phyloP scores from a whole-genome alignment of 37 sponge, comb jelly and placozoan species.

The Oscarella lobularis region DNA sequence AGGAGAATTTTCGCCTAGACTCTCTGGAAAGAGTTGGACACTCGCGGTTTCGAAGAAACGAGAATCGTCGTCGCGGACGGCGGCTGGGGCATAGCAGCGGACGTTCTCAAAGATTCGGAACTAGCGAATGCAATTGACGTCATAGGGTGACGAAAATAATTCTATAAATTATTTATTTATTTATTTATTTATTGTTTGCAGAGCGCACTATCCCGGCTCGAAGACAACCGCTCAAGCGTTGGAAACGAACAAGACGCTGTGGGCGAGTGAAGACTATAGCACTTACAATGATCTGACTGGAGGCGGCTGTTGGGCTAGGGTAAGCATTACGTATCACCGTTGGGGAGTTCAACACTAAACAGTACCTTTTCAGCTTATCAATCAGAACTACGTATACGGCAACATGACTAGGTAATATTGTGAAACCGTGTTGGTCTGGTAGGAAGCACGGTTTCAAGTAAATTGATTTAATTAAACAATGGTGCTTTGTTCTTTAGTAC shows the following conservation, averaged over 20 bases:
- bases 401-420: neutral
- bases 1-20: too few relatives aligned
- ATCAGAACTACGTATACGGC: neutral
- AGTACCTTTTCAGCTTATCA: neutral
- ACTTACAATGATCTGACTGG: constrained; percentile 60
- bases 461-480: too few relatives aligned
- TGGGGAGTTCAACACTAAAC: too few relatives aligned
- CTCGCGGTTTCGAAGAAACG: constrained; percentile 13
- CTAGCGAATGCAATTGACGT: constrained; percentile 43
- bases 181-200: too few relatives aligned
- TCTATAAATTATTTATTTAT: too few relatives aligned
- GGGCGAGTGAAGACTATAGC: constrained; percentile 79
- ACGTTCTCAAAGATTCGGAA: constrained; percentile 26
- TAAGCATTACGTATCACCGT: too few relatives aligned
- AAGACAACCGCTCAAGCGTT: constrained; percentile 25
- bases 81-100: constrained; percentile 19
- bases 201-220: constrained; percentile 77
- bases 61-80: constrained; percentile 62
- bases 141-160: too few relatives aligned
- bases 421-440: neutral
- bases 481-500: constrained; percentile 16
- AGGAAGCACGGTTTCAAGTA: neutral
- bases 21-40: constrained; percentile 39
- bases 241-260: constrained; percentile 41
- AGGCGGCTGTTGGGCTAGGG: constrained; percentile 73